Conservation (phyloP, 2,888 invertebrate species). For the Euproctis similis region DNA sequence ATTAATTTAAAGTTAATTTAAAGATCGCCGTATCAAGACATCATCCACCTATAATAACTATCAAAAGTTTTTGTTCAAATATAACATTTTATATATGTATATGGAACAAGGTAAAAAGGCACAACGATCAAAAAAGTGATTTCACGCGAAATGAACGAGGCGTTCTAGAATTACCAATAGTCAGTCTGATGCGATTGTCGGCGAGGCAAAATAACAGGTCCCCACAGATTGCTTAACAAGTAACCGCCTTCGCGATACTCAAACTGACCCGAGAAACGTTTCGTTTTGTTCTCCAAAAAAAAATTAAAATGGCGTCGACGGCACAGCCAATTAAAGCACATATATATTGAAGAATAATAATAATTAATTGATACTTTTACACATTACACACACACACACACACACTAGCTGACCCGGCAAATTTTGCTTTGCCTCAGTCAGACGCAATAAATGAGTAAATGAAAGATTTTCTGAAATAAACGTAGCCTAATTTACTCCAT, state of each 20-base stretch:
- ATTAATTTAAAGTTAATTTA: not conserved
- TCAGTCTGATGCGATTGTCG: constrained; percentile 30
- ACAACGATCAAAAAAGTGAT: constrained; percentile 33
- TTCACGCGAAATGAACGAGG: constrained; percentile 47
- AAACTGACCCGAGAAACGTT: constrained; percentile 27
- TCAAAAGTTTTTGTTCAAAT: constrained; percentile 21
- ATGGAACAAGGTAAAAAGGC: constrained; percentile 28
- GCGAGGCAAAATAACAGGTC: constrained; percentile 30
- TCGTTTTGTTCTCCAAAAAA: too few species aligned
- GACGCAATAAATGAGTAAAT: too few species aligned
- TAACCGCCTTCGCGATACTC: constrained; percentile 25
- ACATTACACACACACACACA: not conserved
- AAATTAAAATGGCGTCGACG: constrained; percentile 53
- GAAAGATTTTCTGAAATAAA: too few species aligned
- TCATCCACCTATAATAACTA: constrained; percentile 11
- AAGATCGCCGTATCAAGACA: constrained; percentile 10
- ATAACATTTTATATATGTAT: constrained; percentile 14
- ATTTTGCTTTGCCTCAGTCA: too few species aligned
- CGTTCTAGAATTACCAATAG: constrained; percentile 41
- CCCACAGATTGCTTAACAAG: constrained; percentile 26
- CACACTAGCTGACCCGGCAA: too few species aligned
- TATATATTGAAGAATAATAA: constrained; percentile 28
- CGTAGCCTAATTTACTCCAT: too few species aligned
- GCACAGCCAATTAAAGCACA: constrained; percentile 36
- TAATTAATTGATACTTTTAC: constrained; percentile 1